These are phyloP conservation scores for Acromyrmex heyeri DNA, from an alignment of 1,140 invertebrate species.

Conservation along the genomic window DNA sequence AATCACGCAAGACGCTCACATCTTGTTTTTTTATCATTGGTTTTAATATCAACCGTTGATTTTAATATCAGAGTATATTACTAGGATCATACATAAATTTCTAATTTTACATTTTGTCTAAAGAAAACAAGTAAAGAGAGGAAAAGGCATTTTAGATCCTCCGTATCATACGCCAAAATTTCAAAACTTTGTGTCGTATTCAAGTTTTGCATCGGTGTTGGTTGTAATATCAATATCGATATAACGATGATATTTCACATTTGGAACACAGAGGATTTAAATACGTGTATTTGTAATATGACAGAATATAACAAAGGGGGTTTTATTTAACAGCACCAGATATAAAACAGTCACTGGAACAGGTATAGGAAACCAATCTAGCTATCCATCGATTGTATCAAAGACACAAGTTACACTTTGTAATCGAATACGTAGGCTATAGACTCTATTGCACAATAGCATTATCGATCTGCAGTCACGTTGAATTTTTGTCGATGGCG, in stretches of 20 bases:
- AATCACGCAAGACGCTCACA: neutral
- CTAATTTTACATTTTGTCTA: too few species aligned
- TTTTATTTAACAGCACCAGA: neutral
- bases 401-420: slow-evolving; percentile 41
- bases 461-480: slow-evolving; percentile 54
- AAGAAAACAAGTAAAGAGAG: too few species aligned
- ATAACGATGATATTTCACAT: neutral
- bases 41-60: neutral
- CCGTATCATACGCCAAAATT: too few species aligned
- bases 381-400: slow-evolving; percentile 31
- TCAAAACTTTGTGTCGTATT: too few species aligned
- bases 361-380: slow-evolving; percentile 10
- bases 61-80: neutral
- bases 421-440: slow-evolving; percentile 38
- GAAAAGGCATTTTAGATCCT: too few species aligned
- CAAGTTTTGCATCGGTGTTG: neutral
- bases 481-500: slow-evolving; percentile 60
- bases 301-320: neutral
- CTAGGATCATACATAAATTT: too few species aligned
- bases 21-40: neutral
- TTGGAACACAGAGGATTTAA: neutral
- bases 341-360: slow-evolving; percentile 26
- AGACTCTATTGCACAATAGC: slow-evolving; percentile 47
- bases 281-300: neutral
- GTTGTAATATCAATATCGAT: neutral